phyloP scores from a whole-genome alignment of 2,888 invertebrate species.

The Tribolium freemani region DNA sequence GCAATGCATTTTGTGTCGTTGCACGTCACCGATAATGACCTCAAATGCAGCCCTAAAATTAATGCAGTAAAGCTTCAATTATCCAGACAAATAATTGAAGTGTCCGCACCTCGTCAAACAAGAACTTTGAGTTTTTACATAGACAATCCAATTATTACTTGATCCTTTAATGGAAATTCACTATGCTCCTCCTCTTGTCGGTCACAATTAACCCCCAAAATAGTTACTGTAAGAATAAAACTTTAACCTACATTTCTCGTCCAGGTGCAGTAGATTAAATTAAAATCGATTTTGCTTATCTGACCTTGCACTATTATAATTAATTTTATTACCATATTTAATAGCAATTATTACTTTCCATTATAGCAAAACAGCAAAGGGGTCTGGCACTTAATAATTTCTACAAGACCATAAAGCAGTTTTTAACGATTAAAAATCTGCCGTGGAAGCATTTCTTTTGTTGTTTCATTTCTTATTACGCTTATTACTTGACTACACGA shows the following conservation, averaged over 20 bases:
- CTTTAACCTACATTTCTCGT: not conserved
- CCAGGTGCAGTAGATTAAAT: not conserved
- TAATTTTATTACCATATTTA: conserved; percentile 37
- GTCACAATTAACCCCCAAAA: no score
- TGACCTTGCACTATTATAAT: conserved; percentile 4
- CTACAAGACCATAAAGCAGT: not conserved
- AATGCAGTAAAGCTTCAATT: conserved; percentile 23
- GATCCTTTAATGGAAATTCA: conserved; percentile 2
- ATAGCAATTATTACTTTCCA: conserved; percentile 23
- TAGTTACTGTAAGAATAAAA: not conserved
- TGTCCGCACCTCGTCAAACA: conserved; percentile 27
- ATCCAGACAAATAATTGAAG: conserved; percentile 7
- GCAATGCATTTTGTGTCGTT: conserved; percentile 40
- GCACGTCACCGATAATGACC: conserved; percentile 45
- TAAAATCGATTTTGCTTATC: conserved; percentile 18
- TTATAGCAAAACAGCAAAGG: conserved; percentile 24
- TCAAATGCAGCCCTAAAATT: conserved; percentile 38
- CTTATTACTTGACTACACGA: not conserved
- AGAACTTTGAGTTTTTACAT: conserved; percentile 13
- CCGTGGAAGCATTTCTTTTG: not conserved
- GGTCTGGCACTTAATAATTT: conserved; percentile 8
- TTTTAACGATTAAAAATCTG: not conserved
- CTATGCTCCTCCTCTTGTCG: no score
- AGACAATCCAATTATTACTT: conserved; percentile 7
- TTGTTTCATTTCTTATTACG: not conserved